Evolutionary conservation across 2,797 vertebrate genomes (phyloP).

Genomic region (Adrianichthys oophorus): DNA sequence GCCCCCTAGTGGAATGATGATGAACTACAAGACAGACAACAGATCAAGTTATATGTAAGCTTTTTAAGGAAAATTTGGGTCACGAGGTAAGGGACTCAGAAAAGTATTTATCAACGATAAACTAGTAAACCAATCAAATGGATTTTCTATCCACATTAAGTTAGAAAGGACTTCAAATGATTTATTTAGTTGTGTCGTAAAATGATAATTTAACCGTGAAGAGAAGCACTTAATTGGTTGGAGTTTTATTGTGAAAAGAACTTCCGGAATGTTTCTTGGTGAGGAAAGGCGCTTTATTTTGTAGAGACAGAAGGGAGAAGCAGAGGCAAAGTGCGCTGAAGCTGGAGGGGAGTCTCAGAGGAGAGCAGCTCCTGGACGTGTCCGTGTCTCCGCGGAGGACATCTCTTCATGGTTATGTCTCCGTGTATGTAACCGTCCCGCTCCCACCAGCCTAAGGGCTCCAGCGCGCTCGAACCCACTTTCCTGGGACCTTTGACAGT

Average conservation of each 20-base stretch:
- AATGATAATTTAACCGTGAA: background rate
- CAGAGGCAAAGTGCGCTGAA: constrained; percentile 23
- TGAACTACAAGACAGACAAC: no score
- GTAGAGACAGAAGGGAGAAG: background rate
- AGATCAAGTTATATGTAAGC: no score
- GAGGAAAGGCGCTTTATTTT: background rate
- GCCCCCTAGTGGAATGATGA: no score
- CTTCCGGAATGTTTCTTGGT: constrained; percentile 1
- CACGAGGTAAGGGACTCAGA: no score
- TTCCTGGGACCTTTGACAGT: background rate
- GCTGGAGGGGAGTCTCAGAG: constrained; percentile 1
- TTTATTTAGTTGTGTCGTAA: background rate
- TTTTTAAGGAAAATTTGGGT: no score
- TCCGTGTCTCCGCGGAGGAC: background rate
- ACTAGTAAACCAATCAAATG: no score
- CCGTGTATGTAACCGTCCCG: no score
- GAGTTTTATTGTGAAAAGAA: constrained; percentile 40
- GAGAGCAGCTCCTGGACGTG: background rate
- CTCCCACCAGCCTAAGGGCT: constrained; percentile 12
- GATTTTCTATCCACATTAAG: no score
- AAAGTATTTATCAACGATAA: no score
- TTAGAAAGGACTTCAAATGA: no score
- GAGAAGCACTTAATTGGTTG: no score
- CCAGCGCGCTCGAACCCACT: constrained; percentile 42
- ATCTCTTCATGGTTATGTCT: background rate